These are phyloP conservation scores for Eupithecia abbreviata DNA, from an alignment of 2,888 invertebrate genomes.

Conservation along the genomic window DNA sequence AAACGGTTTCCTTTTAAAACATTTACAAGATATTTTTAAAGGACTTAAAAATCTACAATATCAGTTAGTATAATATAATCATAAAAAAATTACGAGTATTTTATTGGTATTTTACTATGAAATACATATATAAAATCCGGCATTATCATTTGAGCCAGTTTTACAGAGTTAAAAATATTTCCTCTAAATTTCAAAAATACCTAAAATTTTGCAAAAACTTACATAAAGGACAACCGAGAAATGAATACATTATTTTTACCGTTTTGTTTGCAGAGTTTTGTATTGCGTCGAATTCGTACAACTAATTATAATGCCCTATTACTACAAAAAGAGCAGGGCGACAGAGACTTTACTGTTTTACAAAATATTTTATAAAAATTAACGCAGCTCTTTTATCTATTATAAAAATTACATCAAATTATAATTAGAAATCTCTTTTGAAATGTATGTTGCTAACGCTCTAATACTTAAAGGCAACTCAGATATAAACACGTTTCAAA, in stretches of 20 bases:
- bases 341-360: not conserved
- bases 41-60: not conserved
- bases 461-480: too few species aligned
- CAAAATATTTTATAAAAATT: not conserved
- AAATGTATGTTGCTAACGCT: not conserved
- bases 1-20: not conserved
- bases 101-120: not conserved
- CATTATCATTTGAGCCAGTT: slow-evolving; percentile 5
- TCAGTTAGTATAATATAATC: not conserved
- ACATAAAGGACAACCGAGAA: slow-evolving; percentile 23
- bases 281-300: slow-evolving; percentile 29
- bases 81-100: not conserved
- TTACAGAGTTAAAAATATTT: not conserved
- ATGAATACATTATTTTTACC: slow-evolving; percentile 31
- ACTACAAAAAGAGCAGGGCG: not conserved
- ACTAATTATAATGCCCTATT: slow-evolving; percentile 22
- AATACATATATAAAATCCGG: not conserved
- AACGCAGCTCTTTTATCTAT: not conserved
- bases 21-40: not conserved
- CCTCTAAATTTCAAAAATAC: not conserved
- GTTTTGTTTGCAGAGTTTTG: slow-evolving; percentile 23
- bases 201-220: not conserved
- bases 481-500: too few species aligned
- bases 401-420: not conserved
- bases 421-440: not conserved